Base-by-base conservation (phyloP, 2,888 invertebrate species). In the Lepidocyrtoides sp. region DNA sequence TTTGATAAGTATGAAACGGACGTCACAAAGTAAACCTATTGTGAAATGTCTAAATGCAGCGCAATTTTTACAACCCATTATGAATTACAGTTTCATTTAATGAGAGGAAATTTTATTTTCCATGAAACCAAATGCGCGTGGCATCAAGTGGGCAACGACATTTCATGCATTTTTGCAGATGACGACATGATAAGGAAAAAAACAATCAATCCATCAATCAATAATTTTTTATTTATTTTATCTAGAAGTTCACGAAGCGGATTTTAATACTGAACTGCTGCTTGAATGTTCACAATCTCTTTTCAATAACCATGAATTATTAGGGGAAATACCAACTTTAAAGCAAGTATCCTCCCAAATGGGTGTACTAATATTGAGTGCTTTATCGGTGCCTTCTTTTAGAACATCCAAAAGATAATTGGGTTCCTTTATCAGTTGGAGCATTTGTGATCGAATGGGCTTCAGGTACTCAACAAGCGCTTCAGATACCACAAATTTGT, bases 401-500 rank as follows among this genome's bases (percentile, higher is more conserved):
- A 98, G 95, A 85, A 97, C 95, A 82, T 96, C 95, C n/a, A 96
- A 94, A 92, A 98, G 95, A 95, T 97, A 97, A 23, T 95, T 95
- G 72, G 96, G 96, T 92, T 97, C 96, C 60, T 95, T 95, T 89
- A 97, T 95, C 93, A 97, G 96, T 86, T 96, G 95, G 1, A 95
- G 94, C 92, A 97, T 96, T 95, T 96, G 95, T 75, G 95, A 95
- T 93, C 97, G 96, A 94, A 98, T 97, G 1, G 98, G 98, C 57
- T 95, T 95, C 32, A 98, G 94, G 95, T 96, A 96, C 92, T 97
- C 96, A 41, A 97, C 96, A 0, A 98, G 95, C n/a, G 96, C 96
- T 87, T 98, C 97, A 0, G 98, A 97, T 1, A 98, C 96, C 0
- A 96, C 94, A 7, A 96, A 94, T 95, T 98, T 98, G 94, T 97